Evolutionary conservation across 2,113 vertebrate genomes (phyloP), one percentile per base, ranked within the genome.

Genomic region (Limnothrissa miodon): DNA sequence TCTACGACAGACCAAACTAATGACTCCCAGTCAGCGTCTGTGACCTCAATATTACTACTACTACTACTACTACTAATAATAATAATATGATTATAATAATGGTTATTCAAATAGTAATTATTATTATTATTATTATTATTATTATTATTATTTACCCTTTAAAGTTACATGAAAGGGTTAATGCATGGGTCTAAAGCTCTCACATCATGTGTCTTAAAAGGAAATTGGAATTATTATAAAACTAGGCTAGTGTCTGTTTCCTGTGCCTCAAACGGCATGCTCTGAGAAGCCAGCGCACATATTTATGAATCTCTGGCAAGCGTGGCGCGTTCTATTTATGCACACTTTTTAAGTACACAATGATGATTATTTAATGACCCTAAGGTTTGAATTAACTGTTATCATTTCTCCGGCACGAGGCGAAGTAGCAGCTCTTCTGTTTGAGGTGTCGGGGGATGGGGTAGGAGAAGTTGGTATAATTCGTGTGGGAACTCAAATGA

Each of bases 281-380:
- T 62, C n/a, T 62, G n/a, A 59, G 19, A 44, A 44, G 51, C 44
- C 53, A 13, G n/a, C 9, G 7, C 44, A 56, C 59, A 4, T 51
- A 45, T 7, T 36, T 83, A 21, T 78, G 79, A 81, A 4, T 74
- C 74, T 70, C 5, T 85, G 51, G 39, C 80, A 81, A 81, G 39
- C 1, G 1, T 25, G 45, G 45, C 80, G 2, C 21, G 15, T 81
- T 81, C 33, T 80, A 80, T 84, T 92, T 84, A 87, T 90, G 84
- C 84, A 86, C 56, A 86, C 81, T 84, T 87, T 84, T 90, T 86
- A 84, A 88, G 86, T 85, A 80, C 81, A 85, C 5, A 45, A 82
- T 87, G 89, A 90, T 93, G 83, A 92, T 92, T 92, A 89, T 93
- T 93, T 87, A 88, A 91, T 85, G 89, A 90, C 87, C 87, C 89